Base-by-base conservation (phyloP, 2,113 vertebrate genomes). In the Dicentrarchus labrax region DNA sequence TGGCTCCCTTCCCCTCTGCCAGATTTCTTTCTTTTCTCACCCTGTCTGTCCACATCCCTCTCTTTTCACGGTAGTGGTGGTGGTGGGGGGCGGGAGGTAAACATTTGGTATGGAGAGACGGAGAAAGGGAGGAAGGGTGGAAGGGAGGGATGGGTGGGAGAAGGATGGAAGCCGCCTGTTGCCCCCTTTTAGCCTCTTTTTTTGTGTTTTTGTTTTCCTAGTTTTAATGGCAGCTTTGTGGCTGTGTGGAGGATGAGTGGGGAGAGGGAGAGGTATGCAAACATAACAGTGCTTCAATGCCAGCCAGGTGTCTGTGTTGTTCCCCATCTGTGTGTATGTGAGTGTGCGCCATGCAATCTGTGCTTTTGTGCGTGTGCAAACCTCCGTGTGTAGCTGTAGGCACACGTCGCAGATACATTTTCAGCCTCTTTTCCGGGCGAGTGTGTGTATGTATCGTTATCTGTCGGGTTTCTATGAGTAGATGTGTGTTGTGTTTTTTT, bases 1-100 rank as follows among this genome's bases (percentile, higher is more conserved):
- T 96, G 96, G 97, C 96, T 94, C 80, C 59, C 73, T 86, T 95
- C 96, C 96, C 95, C 92, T 92, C 16, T 6, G 88, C 85, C 96
- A 96, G 95, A 95, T 95, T 95, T 96, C 94, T 96, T 91, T 90
- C 89, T 82, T 94, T 91, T 93, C 87, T 92, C 90, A 85, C 88
- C 91, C 87, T 83, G 84, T 91, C 86, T 84, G 89, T 93, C 87
- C 85, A 86, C 83, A 87, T 93, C 92, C 84, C 91, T 94, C 91
- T 89, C 87, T 94, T 93, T 91, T 89, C 83, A 91, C 51, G 4
- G 67, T 4, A 65, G 61, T 66, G 86, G 90, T 88, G 87, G 89
- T 30, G 30, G 30, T 30, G 30, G 30, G 4, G 67, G 4, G 67
- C 59, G 69, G 86, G 90, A 87, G 89, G 93, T 94, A 93, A 94